These are phyloP conservation scores for Gymnorhina tibicen DNA, from an alignment of 2,113 vertebrate species.

Conservation along the genomic window DNA sequence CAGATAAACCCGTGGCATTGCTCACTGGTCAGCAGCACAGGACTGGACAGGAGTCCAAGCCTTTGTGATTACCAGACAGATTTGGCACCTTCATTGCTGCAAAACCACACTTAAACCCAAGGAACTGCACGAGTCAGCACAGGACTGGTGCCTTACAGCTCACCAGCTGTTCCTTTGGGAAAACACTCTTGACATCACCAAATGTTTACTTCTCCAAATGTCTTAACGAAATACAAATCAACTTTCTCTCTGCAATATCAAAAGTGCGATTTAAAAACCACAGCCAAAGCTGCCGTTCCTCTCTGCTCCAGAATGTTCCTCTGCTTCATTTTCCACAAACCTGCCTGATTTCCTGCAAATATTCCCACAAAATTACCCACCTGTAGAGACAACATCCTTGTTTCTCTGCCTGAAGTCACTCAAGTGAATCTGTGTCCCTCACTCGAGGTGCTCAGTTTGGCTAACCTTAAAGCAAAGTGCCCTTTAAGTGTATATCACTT, in stretches of 20 bases:
- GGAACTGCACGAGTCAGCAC: not conserved
- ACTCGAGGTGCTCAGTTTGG: not conserved
- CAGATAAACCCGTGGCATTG: accelerated
- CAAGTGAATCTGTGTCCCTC: not conserved
- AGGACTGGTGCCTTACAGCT: not conserved
- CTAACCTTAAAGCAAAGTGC: conserved; percentile 62
- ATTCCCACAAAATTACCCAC: not conserved
- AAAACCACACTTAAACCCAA: not conserved
- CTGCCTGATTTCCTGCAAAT: not conserved
- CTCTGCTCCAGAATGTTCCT: not conserved
- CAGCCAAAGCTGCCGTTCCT: not conserved
- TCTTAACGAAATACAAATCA: not conserved
- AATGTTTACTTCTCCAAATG: not conserved
- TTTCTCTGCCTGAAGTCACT: not conserved
- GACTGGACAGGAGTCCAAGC: not conserved
- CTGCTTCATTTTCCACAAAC: not conserved
- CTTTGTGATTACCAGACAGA: not conserved
- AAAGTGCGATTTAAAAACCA: not conserved
- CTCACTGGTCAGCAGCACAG: not conserved
- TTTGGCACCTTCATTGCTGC: not conserved
- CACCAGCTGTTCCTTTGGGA: not conserved
- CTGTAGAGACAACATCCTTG: not conserved
- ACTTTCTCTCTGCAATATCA: not conserved
- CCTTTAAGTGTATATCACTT: conserved; percentile 37
- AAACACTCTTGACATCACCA: not conserved